Percentiles rank a stretch among this genome's conserved stretches.
These are phyloP conservation scores for Ophiodon elongatus DNA, from an alignment of 2,113 vertebrate species.

Conservation along the genomic window DNA sequence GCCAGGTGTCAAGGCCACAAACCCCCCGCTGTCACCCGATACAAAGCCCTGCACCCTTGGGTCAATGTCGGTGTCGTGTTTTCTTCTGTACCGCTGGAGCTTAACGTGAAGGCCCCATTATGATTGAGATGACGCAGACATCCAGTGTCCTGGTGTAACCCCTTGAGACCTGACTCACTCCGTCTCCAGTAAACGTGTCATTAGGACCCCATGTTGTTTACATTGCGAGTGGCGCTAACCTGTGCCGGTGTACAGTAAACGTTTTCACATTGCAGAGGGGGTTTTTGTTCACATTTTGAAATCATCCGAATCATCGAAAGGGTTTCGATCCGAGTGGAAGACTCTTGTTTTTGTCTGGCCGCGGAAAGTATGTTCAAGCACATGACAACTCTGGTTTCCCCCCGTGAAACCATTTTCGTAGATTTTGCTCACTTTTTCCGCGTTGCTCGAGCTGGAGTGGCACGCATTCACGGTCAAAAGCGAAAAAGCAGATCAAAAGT, in stretches of 20 bases:
- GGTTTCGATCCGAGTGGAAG: not conserved
- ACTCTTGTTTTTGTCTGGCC: slow-evolving; percentile 1
- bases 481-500: slow-evolving; percentile 16
- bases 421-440: slow-evolving; percentile 38
- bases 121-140: slow-evolving; percentile 65
- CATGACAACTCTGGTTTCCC: slow-evolving; percentile 36
- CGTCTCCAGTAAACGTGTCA: slow-evolving; percentile 51
- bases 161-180: slow-evolving; percentile 56
- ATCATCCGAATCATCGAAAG: not conserved
- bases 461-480: not conserved
- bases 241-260: not conserved
- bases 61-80: slow-evolving; percentile 37
- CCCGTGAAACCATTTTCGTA: slow-evolving; percentile 29
- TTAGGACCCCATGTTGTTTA: slow-evolving; percentile 43
- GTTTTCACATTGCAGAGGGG: not conserved
- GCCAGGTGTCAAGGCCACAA: slow-evolving; percentile 44
- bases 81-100: slow-evolving; percentile 22
- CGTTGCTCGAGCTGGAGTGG: not conserved
- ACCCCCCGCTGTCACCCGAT: slow-evolving; percentile 10
- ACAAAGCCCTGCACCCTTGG: slow-evolving; percentile 14
- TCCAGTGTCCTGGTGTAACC: slow-evolving; percentile 39
- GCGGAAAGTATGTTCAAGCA: slow-evolving; percentile 37
- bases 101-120: slow-evolving; percentile 65
- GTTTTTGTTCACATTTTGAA: not conserved
- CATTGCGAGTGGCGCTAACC: slow-evolving; percentile 33